Evolutionary conservation across 2,888 invertebrate genomes (phyloP).

Genomic region (Drosophila mettleri): DNA sequence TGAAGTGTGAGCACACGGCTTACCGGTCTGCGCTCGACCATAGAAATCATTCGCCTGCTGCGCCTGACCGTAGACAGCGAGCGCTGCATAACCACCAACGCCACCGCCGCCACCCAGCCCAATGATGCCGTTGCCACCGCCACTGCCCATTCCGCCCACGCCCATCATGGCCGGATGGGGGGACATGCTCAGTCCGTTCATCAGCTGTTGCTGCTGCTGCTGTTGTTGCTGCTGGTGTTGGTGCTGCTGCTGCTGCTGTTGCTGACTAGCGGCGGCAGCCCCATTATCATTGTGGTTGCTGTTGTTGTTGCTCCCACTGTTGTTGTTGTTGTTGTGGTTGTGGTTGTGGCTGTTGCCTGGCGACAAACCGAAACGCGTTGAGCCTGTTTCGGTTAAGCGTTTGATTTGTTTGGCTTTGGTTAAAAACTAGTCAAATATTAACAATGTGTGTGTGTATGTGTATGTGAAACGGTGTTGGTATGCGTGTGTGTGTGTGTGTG

Average conservation of each 20-base stretch:
- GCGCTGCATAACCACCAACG: conserved; percentile 60
- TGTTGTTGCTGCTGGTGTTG: conserved; percentile 70
- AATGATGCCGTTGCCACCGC: conserved; percentile 76
- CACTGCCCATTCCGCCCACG: conserved; percentile 63
- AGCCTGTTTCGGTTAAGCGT: conserved; percentile 84
- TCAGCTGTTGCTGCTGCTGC: conserved; percentile 69
- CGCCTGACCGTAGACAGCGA: conserved; percentile 77
- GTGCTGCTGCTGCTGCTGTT: conserved; percentile 45
- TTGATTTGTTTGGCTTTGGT: conserved; percentile 64
- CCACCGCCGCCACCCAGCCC: conserved; percentile 73
- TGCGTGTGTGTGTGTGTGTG: conserved; percentile 39
- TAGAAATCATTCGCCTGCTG: conserved; percentile 83
- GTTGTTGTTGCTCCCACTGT: conserved; percentile 30
- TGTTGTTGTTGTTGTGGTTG: conserved; percentile 39
- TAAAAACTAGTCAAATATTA: conserved; percentile 65
- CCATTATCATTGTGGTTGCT: conserved; percentile 58
- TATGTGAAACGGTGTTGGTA: conserved; percentile 35
- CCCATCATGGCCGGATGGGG: conserved; percentile 75
- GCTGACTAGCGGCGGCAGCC: conserved; percentile 61
- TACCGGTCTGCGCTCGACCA: conserved; percentile 85
- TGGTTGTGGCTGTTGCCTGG: conserved; percentile 58
- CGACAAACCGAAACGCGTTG: conserved; percentile 84
- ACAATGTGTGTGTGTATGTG: conserved; percentile 36
- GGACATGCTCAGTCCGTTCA: conserved; percentile 71
- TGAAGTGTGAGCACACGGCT: conserved; percentile 74